These are phyloP conservation scores for Zootoca vivipara DNA, from an alignment of 2,113 vertebrate species.

Conservation along the genomic window DNA sequence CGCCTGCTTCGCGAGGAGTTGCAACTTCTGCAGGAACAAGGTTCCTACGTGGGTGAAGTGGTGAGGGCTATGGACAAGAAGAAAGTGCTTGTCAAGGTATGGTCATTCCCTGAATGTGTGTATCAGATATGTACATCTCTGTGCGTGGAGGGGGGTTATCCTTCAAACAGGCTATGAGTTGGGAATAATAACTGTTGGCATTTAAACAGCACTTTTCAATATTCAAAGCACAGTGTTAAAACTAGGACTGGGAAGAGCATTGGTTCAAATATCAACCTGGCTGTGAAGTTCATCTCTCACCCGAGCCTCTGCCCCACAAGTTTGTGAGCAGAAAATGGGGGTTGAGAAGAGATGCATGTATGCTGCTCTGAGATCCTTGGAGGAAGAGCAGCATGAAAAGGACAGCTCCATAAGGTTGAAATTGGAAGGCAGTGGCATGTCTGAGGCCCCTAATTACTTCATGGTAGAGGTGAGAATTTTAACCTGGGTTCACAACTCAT, in stretches of 20 bases:
- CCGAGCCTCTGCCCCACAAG: background rate
- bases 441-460: background rate
- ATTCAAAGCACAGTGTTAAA: background rate
- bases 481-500: background rate
- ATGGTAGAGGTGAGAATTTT: background rate
- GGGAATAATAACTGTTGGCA: background rate
- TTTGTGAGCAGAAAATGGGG: background rate
- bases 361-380: background rate
- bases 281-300: background rate
- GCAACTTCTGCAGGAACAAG: conserved; percentile 97
- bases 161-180: too few relatives aligned
- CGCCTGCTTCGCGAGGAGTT: conserved; percentile 94
- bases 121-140: accelerated
- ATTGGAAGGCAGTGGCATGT: background rate
- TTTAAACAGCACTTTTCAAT: background rate
- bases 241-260: background rate
- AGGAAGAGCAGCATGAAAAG: background rate
- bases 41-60: conserved; percentile 97
- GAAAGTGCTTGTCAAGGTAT: conserved; percentile 96
- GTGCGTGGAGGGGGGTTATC: background rate
- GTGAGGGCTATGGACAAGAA: conserved; percentile 99
- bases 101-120: background rate
- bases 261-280: background rate
- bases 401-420: background rate
- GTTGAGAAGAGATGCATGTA: background rate